Evolutionary conservation across 2,888 invertebrate genomes (phyloP).

Genomic region (Lordiphosa fenestrarum): DNA sequence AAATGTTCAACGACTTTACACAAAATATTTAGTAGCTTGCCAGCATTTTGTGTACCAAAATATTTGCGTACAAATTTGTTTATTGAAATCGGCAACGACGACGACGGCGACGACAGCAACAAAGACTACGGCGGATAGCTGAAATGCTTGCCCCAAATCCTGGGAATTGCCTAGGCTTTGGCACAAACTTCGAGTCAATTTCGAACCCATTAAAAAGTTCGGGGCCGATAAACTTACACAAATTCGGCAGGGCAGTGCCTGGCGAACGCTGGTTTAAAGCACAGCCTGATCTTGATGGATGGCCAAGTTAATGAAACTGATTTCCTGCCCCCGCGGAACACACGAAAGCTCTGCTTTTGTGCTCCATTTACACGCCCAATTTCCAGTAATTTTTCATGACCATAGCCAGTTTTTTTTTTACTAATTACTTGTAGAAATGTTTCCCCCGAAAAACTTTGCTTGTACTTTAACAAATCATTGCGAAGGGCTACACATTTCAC

Average conservation of each 20-base stretch:
- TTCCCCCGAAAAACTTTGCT: conserved; percentile 48
- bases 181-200: conserved; percentile 27
- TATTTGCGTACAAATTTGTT: conserved; percentile 50
- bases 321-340: not conserved
- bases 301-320: conserved; percentile 19
- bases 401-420: conserved; percentile 39
- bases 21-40: conserved; percentile 49
- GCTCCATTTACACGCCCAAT: conserved; percentile 60
- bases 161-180: conserved; percentile 26
- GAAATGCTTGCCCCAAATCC: conserved; percentile 28
- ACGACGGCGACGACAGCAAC: conserved; percentile 9
- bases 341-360: conserved; percentile 13
- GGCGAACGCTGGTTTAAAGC: conserved; percentile 24
- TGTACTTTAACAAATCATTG: conserved; percentile 62
- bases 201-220: conserved; percentile 44
- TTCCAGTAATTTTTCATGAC: conserved; percentile 66
- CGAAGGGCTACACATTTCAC: conserved; percentile 45
- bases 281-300: conserved; percentile 31
- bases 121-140: conserved; percentile 14
- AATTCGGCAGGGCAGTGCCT: conserved; percentile 19
- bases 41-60: conserved; percentile 43
- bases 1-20: conserved; percentile 48
- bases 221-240: conserved; percentile 22
- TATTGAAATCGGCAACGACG: conserved; percentile 29
- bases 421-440: conserved; percentile 53